phyloP scores from a whole-genome alignment of 2,888 invertebrate genomes.

The Drosophila paramelanica region DNA sequence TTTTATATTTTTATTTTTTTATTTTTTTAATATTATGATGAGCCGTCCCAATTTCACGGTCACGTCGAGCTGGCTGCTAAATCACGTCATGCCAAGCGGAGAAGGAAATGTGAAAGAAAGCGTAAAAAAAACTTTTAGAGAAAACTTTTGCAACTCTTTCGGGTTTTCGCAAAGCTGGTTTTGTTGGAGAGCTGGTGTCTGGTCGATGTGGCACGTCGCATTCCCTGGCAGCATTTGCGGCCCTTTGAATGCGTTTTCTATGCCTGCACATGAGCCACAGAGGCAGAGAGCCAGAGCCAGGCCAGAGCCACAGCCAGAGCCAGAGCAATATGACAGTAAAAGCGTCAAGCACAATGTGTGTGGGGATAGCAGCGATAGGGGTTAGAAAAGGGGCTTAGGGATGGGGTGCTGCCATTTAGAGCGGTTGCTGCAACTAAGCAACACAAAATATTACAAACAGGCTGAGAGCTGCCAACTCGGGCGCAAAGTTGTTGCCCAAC shows the following conservation, averaged over 20 bases:
- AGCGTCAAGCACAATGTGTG: background rate
- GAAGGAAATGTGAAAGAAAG: slow-evolving; percentile 21
- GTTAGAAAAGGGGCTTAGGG: background rate
- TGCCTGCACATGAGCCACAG: slow-evolving; percentile 54
- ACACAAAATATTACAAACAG: slow-evolving; percentile 64
- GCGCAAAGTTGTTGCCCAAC: slow-evolving; percentile 58
- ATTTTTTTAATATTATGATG: slow-evolving; percentile 8
- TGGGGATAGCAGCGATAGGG: no score
- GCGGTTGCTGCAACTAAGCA: slow-evolving; percentile 50
- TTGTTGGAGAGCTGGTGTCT: slow-evolving; percentile 13
- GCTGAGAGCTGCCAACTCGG: slow-evolving; percentile 53
- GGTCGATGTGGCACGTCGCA: slow-evolving; percentile 55
- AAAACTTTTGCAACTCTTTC: slow-evolving; percentile 55
- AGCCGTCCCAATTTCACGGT: slow-evolving; percentile 62
- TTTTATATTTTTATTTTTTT: slow-evolving; percentile 13
- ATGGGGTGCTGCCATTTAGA: background rate
- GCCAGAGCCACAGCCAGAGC: background rate
- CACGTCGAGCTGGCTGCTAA: slow-evolving; percentile 65
- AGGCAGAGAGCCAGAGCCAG: slow-evolving; percentile 15
- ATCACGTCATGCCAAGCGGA: slow-evolving; percentile 59
- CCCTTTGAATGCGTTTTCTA: slow-evolving; percentile 59
- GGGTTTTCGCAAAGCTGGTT: background rate
- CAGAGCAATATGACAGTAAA: slow-evolving; percentile 33
- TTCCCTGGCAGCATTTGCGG: slow-evolving; percentile 58
- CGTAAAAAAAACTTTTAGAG: slow-evolving; percentile 36